Conservation (phyloP, 2,113 vertebrate species). For the Monarcha castaneiventris region DNA sequence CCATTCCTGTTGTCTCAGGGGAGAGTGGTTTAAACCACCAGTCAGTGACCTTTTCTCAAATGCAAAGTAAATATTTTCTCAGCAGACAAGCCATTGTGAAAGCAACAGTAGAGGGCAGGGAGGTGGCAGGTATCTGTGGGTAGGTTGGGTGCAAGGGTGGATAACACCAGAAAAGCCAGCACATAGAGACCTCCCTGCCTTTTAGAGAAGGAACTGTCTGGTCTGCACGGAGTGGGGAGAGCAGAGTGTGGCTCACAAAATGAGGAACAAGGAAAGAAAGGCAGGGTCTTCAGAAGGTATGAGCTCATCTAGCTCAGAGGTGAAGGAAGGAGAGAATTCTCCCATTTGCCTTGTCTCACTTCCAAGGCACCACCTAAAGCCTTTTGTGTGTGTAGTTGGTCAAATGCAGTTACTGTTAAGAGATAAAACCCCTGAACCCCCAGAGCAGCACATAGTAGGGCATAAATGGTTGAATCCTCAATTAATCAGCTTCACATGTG, state of each 20-base stretch:
- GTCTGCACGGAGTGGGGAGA: neutral
- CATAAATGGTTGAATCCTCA: neutral
- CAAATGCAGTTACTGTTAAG: neutral
- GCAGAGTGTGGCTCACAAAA: neutral
- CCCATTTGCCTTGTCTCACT: neutral
- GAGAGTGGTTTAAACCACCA: neutral
- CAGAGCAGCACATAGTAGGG: neutral
- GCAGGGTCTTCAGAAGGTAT: neutral
- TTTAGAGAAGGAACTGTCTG: neutral
- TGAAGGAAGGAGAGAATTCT: neutral
- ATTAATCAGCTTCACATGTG: neutral
- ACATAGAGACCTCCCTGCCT: neutral
- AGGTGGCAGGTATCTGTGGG: neutral
- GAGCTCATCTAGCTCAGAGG: neutral
- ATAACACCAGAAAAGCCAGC: neutral
- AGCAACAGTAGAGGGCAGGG: neutral
- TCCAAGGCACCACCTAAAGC: neutral
- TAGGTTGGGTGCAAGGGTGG: neutral
- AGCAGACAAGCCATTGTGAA: neutral
- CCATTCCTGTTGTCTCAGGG: neutral
- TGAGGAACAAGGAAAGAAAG: neutral
- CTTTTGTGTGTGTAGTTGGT: neutral
- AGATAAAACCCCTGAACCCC: neutral
- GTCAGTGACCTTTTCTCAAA: slow-evolving; percentile 32
- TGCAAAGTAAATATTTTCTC: slow-evolving; percentile 38